Percentiles rank a stretch among this genome's conserved stretches.
Conservation (phyloP, 2,797 vertebrate species). For the Acestrorhynchus altus region DNA sequence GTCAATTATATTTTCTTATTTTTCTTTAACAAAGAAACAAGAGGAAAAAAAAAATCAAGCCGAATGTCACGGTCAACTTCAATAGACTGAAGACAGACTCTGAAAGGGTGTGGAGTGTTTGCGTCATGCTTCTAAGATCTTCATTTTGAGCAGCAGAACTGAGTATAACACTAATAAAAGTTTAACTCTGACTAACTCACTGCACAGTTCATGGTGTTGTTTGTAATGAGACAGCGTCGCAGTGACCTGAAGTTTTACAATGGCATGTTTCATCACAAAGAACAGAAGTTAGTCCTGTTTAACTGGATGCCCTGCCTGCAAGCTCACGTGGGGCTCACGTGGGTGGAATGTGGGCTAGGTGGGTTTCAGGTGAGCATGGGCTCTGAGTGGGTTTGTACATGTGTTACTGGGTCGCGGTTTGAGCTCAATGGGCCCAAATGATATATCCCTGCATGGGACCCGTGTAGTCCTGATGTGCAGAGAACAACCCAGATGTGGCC, state of each 20-base stretch:
- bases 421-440: too few relatives aligned
- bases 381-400: too few relatives aligned
- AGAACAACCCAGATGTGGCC: too few relatives aligned
- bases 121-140: constrained; percentile 88
- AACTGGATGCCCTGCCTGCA: too few relatives aligned
- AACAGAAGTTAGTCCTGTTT: too few relatives aligned
- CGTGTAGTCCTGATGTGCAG: too few relatives aligned
- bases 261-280: too few relatives aligned
- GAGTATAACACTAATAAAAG: constrained; percentile 95
- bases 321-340: too few relatives aligned
- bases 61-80: constrained; percentile 87
- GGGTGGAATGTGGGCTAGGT: too few relatives aligned
- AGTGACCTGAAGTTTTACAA: neutral
- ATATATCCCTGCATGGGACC: too few relatives aligned
- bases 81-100: constrained; percentile 81
- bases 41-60: constrained; percentile 68
- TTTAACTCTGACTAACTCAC: constrained; percentile 85
- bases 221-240: neutral
- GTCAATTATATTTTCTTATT: constrained; percentile 88
- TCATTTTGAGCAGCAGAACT: constrained; percentile 87
- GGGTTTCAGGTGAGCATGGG: too few relatives aligned
- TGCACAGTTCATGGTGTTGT: constrained; percentile 39
- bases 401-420: too few relatives aligned
- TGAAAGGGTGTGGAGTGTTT: constrained; percentile 77
- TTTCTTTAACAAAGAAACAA: constrained; percentile 84